phyloP scores from a whole-genome alignment of 1,140 invertebrate genomes.

The Tetraneura akinire region DNA sequence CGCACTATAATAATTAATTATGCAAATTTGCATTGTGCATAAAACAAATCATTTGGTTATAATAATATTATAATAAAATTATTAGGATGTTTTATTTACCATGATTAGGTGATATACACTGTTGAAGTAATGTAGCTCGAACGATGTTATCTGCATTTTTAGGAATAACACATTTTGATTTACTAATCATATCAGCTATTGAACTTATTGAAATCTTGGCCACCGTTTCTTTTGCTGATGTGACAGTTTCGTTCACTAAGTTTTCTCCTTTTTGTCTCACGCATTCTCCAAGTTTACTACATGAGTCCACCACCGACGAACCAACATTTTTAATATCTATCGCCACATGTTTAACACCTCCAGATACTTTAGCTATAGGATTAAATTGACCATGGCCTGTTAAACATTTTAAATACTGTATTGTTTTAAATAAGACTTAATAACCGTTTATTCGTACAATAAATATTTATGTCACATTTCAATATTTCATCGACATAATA shows the following conservation, averaged over 20 bases:
- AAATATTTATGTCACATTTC: background rate
- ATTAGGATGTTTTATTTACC: slow-evolving; percentile 7
- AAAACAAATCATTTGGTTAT: too few relatives aligned
- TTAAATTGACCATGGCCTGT: slow-evolving; percentile 5
- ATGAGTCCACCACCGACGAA: background rate
- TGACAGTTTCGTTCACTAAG: background rate
- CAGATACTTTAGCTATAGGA: background rate
- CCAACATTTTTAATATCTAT: background rate
- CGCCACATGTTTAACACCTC: background rate
- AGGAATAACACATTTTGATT: slow-evolving; percentile 50
- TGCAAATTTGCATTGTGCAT: too few relatives aligned
- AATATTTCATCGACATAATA: background rate
- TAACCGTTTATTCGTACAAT: background rate
- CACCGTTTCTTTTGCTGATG: background rate
- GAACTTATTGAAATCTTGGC: background rate
- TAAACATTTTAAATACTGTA: background rate
- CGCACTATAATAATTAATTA: too few relatives aligned
- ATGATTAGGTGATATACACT: slow-evolving; percentile 49
- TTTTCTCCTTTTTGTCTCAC: background rate
- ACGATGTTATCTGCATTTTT: slow-evolving; percentile 40
- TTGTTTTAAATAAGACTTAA: background rate
- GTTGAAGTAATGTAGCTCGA: slow-evolving; percentile 51
- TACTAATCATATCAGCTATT: slow-evolving; percentile 9
- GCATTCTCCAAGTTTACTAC: background rate
- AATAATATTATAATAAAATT: too few relatives aligned